A percentile compares a stretch with the other conserved stretches of the same genome.
Conservation (phyloP, 64 coral and sea anemone genomes). For the Platygyra sinensis region DNA sequence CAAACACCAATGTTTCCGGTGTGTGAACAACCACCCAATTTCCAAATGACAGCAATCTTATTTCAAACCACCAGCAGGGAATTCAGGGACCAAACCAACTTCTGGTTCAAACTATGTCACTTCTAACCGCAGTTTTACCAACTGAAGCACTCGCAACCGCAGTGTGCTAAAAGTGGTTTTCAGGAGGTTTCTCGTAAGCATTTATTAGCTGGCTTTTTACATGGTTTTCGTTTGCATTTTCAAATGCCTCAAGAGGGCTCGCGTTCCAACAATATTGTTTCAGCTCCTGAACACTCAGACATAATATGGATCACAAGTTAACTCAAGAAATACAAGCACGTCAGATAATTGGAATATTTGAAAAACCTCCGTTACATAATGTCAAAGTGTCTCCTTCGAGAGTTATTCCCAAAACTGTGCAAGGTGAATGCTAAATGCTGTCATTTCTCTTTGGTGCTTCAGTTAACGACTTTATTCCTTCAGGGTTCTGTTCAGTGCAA, state of each 20-base stretch:
- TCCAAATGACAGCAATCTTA: neutral
- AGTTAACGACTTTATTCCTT: neutral
- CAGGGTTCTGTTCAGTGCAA: neutral
- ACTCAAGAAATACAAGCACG: neutral
- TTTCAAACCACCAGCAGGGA: neutral
- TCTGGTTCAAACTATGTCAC: no score
- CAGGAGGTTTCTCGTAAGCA: neutral
- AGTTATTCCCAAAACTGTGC: neutral
- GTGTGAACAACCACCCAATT: neutral
- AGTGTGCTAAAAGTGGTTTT: neutral
- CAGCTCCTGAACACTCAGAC: no score
- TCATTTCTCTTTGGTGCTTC: neutral
- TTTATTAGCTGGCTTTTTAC: neutral
- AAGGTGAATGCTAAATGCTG: conserved; percentile 3
- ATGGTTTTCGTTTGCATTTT: neutral
- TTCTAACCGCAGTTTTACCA: no score
- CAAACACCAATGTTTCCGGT: no score
- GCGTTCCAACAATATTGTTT: no score
- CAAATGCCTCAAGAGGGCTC: no score
- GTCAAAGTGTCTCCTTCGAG: neutral
- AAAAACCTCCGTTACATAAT: neutral
- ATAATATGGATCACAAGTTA: no score
- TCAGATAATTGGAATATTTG: neutral
- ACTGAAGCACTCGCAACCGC: no score
- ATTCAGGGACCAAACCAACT: neutral